phyloP scores from a whole-genome alignment of 2,888 invertebrate species.

The Tachystola acroxantha region DNA sequence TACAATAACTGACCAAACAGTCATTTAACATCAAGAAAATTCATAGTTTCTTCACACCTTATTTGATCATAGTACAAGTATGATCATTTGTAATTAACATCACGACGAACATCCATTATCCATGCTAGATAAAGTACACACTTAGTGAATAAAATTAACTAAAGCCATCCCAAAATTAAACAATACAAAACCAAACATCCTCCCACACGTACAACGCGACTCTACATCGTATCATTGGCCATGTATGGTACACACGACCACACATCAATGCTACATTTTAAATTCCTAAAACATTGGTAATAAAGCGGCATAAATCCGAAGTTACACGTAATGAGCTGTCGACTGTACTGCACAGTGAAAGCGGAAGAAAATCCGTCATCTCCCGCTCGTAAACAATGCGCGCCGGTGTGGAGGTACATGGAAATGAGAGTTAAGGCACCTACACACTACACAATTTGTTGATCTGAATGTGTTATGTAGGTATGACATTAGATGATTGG shows the following conservation, averaged over 20 bases:
- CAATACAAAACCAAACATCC: background rate
- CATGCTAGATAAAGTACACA: too few species aligned
- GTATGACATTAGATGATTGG: too few species aligned
- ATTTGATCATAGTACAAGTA: too few species aligned
- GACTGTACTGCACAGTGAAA: constrained; percentile 29
- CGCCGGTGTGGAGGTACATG: constrained; percentile 57
- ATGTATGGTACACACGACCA: background rate
- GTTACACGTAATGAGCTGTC: background rate
- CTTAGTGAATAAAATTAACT: too few species aligned
- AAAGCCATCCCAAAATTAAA: too few species aligned
- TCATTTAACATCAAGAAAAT: too few species aligned
- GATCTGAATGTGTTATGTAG: too few species aligned
- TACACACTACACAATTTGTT: background rate
- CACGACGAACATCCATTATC: too few species aligned
- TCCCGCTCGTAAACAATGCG: constrained; percentile 66
- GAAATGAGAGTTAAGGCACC: constrained; percentile 64
- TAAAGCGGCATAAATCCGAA: background rate
- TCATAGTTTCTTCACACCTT: too few species aligned
- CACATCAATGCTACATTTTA: background rate
- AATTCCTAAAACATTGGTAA: background rate
- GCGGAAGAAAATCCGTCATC: constrained; percentile 75
- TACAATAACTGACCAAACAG: too few species aligned
- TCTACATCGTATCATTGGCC: background rate
- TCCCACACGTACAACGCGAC: background rate
- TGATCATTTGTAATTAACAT: too few species aligned